Conservation (phyloP, 1,140 invertebrate genomes). For the Oncopodura yosiiana region DNA sequence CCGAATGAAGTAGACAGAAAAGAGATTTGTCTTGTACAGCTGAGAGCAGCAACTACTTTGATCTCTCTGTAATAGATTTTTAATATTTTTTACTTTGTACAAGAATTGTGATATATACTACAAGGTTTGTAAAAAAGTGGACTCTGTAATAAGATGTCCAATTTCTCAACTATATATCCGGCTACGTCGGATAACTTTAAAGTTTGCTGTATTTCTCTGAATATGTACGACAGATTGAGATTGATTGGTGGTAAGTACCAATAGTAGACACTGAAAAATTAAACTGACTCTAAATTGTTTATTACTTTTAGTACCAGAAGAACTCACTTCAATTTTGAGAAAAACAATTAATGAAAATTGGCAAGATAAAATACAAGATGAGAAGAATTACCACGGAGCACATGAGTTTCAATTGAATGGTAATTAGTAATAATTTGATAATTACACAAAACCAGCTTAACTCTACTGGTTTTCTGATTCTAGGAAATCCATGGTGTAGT, state of each 20-base stretch:
- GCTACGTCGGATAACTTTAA: neutral
- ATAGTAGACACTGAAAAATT: no score
- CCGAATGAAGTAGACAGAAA: no score
- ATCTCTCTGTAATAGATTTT: no score
- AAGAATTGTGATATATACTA: no score
- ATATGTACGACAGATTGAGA: slow-evolving; percentile 15
- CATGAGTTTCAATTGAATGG: slow-evolving; percentile 12
- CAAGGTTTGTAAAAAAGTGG: no score
- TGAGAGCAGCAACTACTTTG: no score
- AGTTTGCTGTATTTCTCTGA: slow-evolving; percentile 20
- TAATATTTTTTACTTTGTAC: no score
- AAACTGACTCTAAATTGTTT: no score
- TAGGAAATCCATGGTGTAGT: slow-evolving; percentile 22
- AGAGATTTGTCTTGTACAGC: no score
- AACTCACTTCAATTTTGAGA: neutral
- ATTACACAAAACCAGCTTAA: neutral
- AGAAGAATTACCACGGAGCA: slow-evolving; percentile 17
- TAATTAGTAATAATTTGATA: neutral
- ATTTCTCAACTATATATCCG: no score
- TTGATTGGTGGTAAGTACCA: no score
- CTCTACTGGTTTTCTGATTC: slow-evolving; percentile 10
- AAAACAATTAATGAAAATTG: slow-evolving; percentile 1
- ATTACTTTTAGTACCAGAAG: slow-evolving; percentile 3
- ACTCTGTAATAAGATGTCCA: no score
- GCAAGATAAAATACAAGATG: slow-evolving; percentile 13